Conservation (phyloP, 2,797 vertebrate genomes). For the Ispidina picta region DNA sequence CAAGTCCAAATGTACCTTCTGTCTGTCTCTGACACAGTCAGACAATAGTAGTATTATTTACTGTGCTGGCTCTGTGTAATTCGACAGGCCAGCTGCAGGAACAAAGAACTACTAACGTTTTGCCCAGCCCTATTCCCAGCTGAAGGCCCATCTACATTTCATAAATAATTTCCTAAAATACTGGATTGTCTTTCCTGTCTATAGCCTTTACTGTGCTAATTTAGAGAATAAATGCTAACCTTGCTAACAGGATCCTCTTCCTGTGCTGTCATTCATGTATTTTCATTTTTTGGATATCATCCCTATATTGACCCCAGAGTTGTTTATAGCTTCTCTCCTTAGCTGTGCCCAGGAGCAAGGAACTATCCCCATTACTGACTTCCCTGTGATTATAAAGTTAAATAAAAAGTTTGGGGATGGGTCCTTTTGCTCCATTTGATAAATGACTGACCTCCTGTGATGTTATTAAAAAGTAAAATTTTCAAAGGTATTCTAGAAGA, state of each 20-base stretch:
- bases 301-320: background rate
- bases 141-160: conserved; percentile 73
- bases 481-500: background rate
- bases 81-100: conserved; percentile 84
- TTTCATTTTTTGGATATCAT: background rate
- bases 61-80: conserved; percentile 77
- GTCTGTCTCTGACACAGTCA: conserved; percentile 83
- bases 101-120: conserved; percentile 80
- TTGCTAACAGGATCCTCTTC: background rate
- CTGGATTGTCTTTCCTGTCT: conserved; percentile 49
- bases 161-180: conserved; percentile 78
- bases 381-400: background rate
- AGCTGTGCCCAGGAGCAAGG: background rate
- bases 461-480: background rate
- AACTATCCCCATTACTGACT: background rate
- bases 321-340: background rate
- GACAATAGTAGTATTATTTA: conserved; percentile 86
- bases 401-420: background rate
- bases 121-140: conserved; percentile 75
- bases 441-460: background rate
- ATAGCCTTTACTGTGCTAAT: conserved; percentile 22
- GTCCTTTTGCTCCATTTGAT: background rate
- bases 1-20: conserved; percentile 84
- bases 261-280: background rate
- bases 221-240: background rate